Conservation (phyloP, 1,140 invertebrate species). For the Drosophila punjabiensis region DNA sequence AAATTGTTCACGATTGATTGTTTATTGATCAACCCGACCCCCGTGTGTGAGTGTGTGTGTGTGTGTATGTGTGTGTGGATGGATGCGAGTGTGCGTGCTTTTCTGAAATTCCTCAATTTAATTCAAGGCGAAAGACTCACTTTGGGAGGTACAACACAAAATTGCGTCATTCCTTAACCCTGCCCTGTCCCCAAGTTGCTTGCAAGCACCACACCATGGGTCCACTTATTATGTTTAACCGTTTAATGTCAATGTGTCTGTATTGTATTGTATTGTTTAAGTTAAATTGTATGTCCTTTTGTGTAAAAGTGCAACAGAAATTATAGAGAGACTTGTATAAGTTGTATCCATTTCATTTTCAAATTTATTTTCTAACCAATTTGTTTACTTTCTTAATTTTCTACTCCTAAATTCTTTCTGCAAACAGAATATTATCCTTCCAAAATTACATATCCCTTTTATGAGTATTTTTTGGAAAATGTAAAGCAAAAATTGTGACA, state of each 20-base stretch:
- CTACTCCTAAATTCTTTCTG: neutral
- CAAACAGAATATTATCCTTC: no score
- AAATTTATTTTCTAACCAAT: neutral
- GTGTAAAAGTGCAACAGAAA: neutral
- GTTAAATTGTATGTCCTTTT: neutral
- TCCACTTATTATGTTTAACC: neutral
- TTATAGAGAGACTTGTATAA: neutral
- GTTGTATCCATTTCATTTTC: neutral
- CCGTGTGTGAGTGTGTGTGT: neutral
- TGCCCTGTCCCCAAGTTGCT: neutral
- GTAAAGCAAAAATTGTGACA: neutral
- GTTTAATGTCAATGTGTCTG: neutral
- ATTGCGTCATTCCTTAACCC: slow-evolving; percentile 9
- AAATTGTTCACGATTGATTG: slow-evolving; percentile 40
- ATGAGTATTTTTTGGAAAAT: neutral
- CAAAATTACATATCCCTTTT: no score
- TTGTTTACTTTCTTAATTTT: neutral
- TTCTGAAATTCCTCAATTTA: slow-evolving; percentile 10
- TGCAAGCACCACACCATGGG: neutral
- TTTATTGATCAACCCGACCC: slow-evolving; percentile 8
- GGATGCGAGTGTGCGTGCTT: slow-evolving; percentile 4
- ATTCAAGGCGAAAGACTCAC: slow-evolving; percentile 5
- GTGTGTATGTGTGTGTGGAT: neutral
- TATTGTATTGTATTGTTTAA: slow-evolving; percentile 10
- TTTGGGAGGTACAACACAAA: neutral